Percentiles rank a stretch among this genome's conserved stretches.
phyloP scores from a whole-genome alignment of 2,888 invertebrate species.

The Congeria kusceri region DNA sequence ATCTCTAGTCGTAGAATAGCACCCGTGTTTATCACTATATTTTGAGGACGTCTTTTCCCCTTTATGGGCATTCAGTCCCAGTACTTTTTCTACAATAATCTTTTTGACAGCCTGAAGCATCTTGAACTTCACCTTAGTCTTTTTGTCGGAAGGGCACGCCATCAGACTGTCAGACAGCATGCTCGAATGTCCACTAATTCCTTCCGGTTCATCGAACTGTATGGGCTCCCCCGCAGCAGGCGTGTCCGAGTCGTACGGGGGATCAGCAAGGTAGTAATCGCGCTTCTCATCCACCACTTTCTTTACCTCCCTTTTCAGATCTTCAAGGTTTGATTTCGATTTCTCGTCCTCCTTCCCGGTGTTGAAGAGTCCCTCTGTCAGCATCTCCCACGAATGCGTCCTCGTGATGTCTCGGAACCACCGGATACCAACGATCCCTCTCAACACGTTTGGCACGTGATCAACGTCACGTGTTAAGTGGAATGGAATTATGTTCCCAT shows the following conservation, averaged over 20 bases:
- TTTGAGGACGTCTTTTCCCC: too few species aligned
- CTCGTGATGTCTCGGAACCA: conserved; percentile 46
- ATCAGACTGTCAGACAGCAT: too few species aligned
- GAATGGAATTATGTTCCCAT: conserved; percentile 58
- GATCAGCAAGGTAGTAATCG: conserved; percentile 38
- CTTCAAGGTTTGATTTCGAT: not conserved
- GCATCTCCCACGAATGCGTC: conserved; percentile 31
- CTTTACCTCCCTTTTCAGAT: conserved; percentile 16
- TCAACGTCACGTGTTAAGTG: conserved; percentile 46
- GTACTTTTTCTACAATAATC: too few species aligned
- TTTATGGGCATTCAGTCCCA: too few species aligned
- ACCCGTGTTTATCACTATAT: too few species aligned
- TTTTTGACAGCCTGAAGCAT: too few species aligned
- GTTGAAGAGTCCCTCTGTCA: conserved; percentile 46
- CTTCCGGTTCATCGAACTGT: conserved; percentile 34
- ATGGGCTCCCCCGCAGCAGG: conserved; percentile 43
- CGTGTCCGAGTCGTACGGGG: conserved; percentile 47
- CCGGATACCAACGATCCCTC: conserved; percentile 55
- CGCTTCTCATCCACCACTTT: conserved; percentile 30
- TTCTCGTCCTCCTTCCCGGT: not conserved
- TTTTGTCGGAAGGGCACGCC: too few species aligned
- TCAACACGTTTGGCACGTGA: conserved; percentile 48
- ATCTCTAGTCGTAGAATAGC: too few species aligned
- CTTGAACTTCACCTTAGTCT: too few species aligned
- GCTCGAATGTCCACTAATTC: too few species aligned